Evolutionary conservation across 2,888 invertebrate genomes (phyloP).

Genomic region (Buathra laborator): DNA sequence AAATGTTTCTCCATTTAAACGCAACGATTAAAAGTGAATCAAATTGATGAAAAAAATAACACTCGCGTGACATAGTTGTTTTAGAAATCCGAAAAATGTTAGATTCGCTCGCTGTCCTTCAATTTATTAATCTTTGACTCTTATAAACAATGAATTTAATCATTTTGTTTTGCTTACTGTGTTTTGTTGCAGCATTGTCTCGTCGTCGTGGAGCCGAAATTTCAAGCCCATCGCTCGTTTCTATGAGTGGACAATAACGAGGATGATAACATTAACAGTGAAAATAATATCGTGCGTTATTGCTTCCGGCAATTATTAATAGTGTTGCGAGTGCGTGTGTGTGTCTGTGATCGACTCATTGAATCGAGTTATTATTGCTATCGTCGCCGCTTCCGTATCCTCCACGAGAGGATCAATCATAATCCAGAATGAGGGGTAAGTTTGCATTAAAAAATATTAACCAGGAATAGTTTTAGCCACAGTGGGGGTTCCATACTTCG

Average conservation of each 20-base stretch:
- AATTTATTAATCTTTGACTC: no score
- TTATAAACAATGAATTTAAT: neutral
- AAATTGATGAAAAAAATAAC: no score
- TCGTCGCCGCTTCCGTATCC: conserved; percentile 48
- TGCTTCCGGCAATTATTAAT: conserved; percentile 55
- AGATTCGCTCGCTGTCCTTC: no score
- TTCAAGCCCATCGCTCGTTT: conserved; percentile 1
- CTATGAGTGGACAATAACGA: conserved; percentile 25
- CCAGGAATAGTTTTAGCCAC: neutral
- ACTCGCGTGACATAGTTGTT: no score
- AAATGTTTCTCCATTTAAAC: no score
- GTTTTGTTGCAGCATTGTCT: conserved; percentile 32
- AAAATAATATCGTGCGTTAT: conserved; percentile 56
- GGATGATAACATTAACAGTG: conserved; percentile 59
- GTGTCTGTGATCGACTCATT: conserved; percentile 58
- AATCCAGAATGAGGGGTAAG: conserved; percentile 79
- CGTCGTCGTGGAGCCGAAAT: neutral
- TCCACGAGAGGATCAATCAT: conserved; percentile 63
- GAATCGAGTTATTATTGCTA: conserved; percentile 42
- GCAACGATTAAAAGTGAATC: neutral
- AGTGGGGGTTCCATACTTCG: no score
- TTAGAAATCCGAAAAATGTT: no score
- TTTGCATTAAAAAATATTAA: conserved; percentile 18
- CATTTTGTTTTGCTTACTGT: neutral
- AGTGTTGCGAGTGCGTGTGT: conserved; percentile 23